These are phyloP conservation scores for Scolopax bukidnonensis DNA, from an alignment of 2,797 vertebrate genomes.

Conservation along the genomic window DNA sequence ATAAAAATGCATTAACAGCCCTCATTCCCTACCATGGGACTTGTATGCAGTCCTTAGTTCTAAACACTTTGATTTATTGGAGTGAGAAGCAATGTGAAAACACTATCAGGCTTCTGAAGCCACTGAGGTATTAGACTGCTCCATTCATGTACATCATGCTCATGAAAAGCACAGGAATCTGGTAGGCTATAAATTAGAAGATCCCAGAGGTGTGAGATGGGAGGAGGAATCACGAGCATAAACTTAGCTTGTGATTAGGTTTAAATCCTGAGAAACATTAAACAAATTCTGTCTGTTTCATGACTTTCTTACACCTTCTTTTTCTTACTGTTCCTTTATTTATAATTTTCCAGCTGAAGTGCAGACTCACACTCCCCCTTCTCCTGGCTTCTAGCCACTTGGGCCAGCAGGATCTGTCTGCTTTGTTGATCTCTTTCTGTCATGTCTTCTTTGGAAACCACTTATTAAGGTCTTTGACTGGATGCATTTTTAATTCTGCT, in stretches of 20 bases:
- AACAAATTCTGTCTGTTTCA: neutral
- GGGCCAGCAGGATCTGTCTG: neutral
- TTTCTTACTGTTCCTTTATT: neutral
- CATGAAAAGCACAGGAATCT: slow-evolving; percentile 40
- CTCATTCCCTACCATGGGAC: neutral
- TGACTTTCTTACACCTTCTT: neutral
- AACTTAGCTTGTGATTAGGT: slow-evolving; percentile 40
- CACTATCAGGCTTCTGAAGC: slow-evolving; percentile 56
- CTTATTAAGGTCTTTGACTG: neutral
- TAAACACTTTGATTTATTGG: slow-evolving; percentile 57
- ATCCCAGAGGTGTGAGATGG: slow-evolving; percentile 16
- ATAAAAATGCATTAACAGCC: neutral
- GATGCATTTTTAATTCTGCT: neutral
- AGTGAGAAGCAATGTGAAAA: slow-evolving; percentile 49
- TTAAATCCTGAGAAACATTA: slow-evolving; percentile 1
- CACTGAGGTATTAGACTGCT: slow-evolving; percentile 24
- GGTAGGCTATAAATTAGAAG: slow-evolving; percentile 55
- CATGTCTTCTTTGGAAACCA: neutral
- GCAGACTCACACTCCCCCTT: neutral
- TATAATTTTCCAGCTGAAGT: neutral
- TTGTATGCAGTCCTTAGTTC: neutral
- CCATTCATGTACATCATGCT: neutral
- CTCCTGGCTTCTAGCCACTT: slow-evolving; percentile 5
- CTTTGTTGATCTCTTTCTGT: neutral
- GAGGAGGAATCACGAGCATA: slow-evolving; percentile 6